Conservation (phyloP, 2,113 vertebrate genomes). For the Hemibates koningsi region DNA sequence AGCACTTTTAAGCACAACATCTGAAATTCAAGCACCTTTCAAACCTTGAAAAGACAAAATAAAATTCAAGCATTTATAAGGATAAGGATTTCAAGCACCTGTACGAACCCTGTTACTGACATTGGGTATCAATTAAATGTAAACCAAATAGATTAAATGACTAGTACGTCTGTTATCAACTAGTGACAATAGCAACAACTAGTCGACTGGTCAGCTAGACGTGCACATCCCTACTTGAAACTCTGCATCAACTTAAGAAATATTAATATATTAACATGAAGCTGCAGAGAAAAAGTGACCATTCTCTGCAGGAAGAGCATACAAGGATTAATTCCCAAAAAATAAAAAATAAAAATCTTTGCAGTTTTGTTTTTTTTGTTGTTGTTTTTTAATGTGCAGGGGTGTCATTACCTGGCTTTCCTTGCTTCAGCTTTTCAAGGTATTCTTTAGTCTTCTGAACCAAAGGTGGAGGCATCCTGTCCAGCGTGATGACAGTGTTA, state of each 20-base stretch:
- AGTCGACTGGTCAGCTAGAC: background rate
- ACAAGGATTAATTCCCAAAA: background rate
- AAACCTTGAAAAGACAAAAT: background rate
- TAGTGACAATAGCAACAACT: background rate
- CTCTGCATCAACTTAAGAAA: background rate
- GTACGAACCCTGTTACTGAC: background rate
- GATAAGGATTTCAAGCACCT: background rate
- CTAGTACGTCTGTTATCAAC: background rate
- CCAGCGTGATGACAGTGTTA: slow-evolving; percentile 80
- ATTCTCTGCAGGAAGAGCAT: background rate
- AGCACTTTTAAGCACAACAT: background rate
- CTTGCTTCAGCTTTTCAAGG: slow-evolving; percentile 84
- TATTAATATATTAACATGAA: background rate
- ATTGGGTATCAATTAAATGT: background rate
- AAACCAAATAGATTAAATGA: background rate
- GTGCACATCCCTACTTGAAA: background rate
- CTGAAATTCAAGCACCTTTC: background rate
- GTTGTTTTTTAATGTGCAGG: background rate
- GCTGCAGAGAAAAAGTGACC: background rate
- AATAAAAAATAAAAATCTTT: background rate
- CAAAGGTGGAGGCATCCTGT: slow-evolving; percentile 78
- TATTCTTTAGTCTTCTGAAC: slow-evolving; percentile 85
- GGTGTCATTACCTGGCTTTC: slow-evolving; percentile 75
- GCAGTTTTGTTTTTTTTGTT: background rate
- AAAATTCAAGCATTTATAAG: background rate